Evolutionary conservation across 2,797 vertebrate species (phyloP).

Genomic region (Hipposideros larvatus): DNA sequence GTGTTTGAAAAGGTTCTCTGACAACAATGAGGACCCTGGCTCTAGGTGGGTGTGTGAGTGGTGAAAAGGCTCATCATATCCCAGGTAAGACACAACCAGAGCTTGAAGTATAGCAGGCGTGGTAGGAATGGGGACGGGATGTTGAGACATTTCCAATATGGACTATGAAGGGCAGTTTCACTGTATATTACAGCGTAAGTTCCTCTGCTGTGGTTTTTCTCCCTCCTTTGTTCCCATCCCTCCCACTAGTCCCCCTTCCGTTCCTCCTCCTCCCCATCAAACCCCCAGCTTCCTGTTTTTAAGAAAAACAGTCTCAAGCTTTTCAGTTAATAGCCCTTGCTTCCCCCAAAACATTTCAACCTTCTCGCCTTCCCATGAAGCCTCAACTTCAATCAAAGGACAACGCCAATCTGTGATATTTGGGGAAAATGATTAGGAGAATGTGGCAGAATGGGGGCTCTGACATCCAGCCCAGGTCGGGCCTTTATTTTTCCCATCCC

Average conservation of each 20-base stretch:
- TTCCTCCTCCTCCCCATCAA: background rate
- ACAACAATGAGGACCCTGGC: background rate
- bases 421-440: conserved; percentile 7
- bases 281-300: conserved; percentile 68
- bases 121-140: background rate
- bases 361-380: background rate
- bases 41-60: background rate
- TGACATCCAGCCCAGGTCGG: background rate
- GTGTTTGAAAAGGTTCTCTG: background rate
- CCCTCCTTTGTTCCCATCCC: background rate
- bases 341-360: background rate
- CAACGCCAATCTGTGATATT: background rate
- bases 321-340: conserved; percentile 51
- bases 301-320: conserved; percentile 60
- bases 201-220: conserved; percentile 6
- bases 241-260: background rate
- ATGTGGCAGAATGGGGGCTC: background rate
- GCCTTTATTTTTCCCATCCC: conserved; percentile 30
- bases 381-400: background rate
- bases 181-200: background rate
- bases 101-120: background rate
- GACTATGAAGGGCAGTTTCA: background rate
- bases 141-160: background rate
- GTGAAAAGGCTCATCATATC: background rate
- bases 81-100: background rate